Conservation (phyloP, 2,888 invertebrate genomes). For the Drosophila fungiperda region DNA sequence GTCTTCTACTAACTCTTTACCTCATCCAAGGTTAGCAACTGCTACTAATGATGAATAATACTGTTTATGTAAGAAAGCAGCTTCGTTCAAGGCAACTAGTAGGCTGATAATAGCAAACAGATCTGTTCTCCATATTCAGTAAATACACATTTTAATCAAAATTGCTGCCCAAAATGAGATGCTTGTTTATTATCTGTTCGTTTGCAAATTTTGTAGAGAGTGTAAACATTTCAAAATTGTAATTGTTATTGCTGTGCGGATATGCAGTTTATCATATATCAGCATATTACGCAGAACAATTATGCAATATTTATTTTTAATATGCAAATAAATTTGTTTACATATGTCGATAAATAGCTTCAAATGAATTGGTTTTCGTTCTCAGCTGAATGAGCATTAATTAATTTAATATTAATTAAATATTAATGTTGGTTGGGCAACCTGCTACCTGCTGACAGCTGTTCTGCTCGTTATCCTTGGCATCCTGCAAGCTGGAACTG, state of each 20-base stretch:
- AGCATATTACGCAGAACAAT: not conserved
- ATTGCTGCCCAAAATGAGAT: not conserved
- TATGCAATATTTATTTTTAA: no score
- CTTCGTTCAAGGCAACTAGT: not conserved
- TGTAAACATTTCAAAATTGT: not conserved
- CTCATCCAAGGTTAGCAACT: not conserved
- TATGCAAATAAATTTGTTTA: not conserved
- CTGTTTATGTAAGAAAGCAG: not conserved
- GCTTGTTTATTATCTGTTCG: not conserved
- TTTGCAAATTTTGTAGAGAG: not conserved
- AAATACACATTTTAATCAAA: not conserved
- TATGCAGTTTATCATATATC: not conserved
- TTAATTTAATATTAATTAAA: constrained; percentile 2
- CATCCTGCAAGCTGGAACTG: constrained; percentile 14
- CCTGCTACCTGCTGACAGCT: constrained; percentile 1
- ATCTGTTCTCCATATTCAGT: not conserved
- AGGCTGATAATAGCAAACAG: not conserved
- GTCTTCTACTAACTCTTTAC: not conserved
- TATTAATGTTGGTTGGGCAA: constrained; percentile 10
- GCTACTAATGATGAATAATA: not conserved
- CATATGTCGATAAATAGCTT: not conserved
- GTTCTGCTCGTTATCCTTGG: constrained; percentile 3
- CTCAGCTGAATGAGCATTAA: not conserved
- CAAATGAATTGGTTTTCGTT: not conserved
- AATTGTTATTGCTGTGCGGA: not conserved